Conservation (phyloP, 1,140 invertebrate genomes). For the Drosophila pachea region DNA sequence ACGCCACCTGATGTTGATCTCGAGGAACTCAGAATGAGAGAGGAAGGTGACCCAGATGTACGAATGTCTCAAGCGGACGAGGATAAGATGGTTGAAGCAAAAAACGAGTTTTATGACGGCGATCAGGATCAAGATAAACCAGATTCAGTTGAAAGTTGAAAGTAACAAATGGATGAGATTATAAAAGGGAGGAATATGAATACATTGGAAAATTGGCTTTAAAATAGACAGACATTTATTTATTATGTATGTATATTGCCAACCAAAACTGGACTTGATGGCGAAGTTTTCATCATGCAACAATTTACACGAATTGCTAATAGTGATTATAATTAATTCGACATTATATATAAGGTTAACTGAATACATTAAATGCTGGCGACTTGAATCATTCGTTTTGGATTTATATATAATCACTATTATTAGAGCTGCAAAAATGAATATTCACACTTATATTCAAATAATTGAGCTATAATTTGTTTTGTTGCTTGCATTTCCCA, state of each 20-base stretch:
- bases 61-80: slow-evolving; percentile 88
- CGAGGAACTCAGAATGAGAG: slow-evolving; percentile 83
- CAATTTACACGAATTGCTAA: slow-evolving; percentile 25
- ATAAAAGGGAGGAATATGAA: slow-evolving; percentile 3
- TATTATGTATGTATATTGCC: slow-evolving; percentile 40
- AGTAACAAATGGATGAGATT: slow-evolving; percentile 7
- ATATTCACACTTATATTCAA: not conserved
- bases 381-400: slow-evolving; percentile 2
- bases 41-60: slow-evolving; percentile 90
- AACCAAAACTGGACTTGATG: slow-evolving; percentile 23
- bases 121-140: slow-evolving; percentile 89
- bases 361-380: slow-evolving; percentile 3
- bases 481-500: not conserved
- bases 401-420: slow-evolving; percentile 34
- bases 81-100: slow-evolving; percentile 91
- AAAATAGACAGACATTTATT: slow-evolving; percentile 63
- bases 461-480: not conserved
- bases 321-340: slow-evolving; percentile 30
- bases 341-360: slow-evolving; percentile 7
- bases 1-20: slow-evolving; percentile 87
- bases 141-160: slow-evolving; percentile 65
- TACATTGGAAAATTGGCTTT: slow-evolving; percentile 43
- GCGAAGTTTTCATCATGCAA: slow-evolving; percentile 31
- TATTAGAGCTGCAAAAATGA: slow-evolving; percentile 10
- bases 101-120: slow-evolving; percentile 96